Base-by-base conservation (phyloP, 2,888 invertebrate genomes). In the Drymonia ruficornis region DNA sequence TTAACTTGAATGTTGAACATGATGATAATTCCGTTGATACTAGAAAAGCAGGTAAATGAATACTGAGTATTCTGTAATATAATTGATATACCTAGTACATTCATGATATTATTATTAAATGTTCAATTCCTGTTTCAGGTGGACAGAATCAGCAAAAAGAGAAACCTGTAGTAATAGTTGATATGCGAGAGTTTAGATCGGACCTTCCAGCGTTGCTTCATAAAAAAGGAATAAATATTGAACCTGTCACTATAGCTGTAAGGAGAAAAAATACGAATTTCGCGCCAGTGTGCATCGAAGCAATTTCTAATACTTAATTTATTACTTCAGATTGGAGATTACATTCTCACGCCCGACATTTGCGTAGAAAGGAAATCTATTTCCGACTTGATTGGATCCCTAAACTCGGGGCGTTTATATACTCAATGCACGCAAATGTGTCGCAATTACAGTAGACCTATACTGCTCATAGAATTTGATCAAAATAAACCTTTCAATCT, bases 291-390 rank as follows among this genome's bases (percentile, higher is more conserved):
- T n/a, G n/a, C n/a, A 15, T 7, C 1, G 1, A 38, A 38, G 3
- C 3, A 15, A n/a, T 11, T 38, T n/a, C 38, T n/a, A n/a, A 15
- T 38, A 38, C 13, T n/a, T 38, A 38, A 38, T 38, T 38, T n/a
- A 2, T 15, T 58, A 52, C 67, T 64, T 55, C 65, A 97, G 97
- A 96, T 99, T 56, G 99, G 99, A 0, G 99, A 99, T 89, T 99
- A 99, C 82, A 98, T 99, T 78, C 92, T 99, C 15, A 98, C 99
- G 0, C 98, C 99, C 0, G 98, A 99, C 19, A 97, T 99, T 65
- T 99, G 99, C 78, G 96, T 99, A 16, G 99, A 99, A 89, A 94
- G 99, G 50, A 99, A 99, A 88, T 98, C 98, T 49, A 94, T 99
- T 62, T 98, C 98, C 7, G 99, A 99, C 94, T 93, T 99, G 66